Conservation (phyloP, 2,888 invertebrate species). For the Octodonta nipae region DNA sequence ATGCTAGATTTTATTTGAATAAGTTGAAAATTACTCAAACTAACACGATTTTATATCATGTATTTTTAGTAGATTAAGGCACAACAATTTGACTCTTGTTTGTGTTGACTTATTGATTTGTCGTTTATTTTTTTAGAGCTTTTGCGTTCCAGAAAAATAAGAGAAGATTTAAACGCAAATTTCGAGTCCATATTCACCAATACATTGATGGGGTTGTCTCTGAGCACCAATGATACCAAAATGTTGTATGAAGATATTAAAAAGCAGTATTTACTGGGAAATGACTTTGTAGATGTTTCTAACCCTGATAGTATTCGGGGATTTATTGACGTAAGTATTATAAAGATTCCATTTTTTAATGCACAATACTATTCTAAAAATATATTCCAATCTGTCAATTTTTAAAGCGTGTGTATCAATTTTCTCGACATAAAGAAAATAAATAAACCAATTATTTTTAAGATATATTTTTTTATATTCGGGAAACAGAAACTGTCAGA, state of each 20-base stretch:
- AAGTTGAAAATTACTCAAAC: too few species aligned
- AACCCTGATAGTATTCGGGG: constrained; percentile 20
- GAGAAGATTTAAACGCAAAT: constrained; percentile 18
- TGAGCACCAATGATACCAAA: constrained; percentile 12
- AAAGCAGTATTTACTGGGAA: constrained; percentile 20
- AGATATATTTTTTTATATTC: too few species aligned
- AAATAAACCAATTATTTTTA: too few species aligned
- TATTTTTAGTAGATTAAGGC: background rate
- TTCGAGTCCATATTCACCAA: constrained; percentile 21
- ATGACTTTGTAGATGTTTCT: constrained; percentile 14
- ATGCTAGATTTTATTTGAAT: too few species aligned
- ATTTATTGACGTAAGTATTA: constrained; percentile 24
- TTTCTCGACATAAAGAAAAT: too few species aligned
- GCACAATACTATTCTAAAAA: background rate
- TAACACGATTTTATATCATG: too few species aligned
- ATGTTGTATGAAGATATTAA: constrained; percentile 19
- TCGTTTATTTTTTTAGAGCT: constrained; percentile 4
- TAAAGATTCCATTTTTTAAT: background rate
- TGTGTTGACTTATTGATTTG: constrained; percentile 3
- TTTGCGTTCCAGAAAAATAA: constrained; percentile 14
- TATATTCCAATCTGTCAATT: background rate
- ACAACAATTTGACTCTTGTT: background rate
- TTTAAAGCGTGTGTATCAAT: too few species aligned
- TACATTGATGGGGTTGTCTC: constrained; percentile 15
- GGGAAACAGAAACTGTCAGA: too few species aligned